Base-by-base conservation (phyloP, 2,797 vertebrate species). In the Sebastes reedi region DNA sequence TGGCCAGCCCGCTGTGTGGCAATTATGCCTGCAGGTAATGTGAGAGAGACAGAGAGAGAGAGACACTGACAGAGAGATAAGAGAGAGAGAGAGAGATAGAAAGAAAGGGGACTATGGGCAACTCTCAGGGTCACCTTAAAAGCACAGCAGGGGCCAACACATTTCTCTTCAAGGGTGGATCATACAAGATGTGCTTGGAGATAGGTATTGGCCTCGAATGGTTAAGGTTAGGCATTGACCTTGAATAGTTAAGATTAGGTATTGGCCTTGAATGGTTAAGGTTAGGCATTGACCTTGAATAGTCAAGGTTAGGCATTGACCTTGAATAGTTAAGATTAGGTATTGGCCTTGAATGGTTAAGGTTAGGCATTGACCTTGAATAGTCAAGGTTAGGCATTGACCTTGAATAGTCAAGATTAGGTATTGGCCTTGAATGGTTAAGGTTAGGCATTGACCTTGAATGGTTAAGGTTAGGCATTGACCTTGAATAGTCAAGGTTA, bases 11-110 rank as follows among this genome's bases (percentile, higher is more conserved):
- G 67, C 84, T 88, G 88, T 70, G 87, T 22, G 54, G 83, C 86
- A 87, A 89, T 90, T 88, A 90, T 24, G 74, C 81, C 89, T 67
- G 66, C 84, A 85, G 88, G 81, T 90, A 87, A 89, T 54, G 60
- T 80, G 75, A 58, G 67, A 72, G 68, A 75, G 70, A 59, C 25
- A 73, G 5, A 12, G 5, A 12, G 5, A 12, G 22, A 66, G 66
- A 72, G 39, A 67, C 18, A 67, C 32, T 18, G 65, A 30, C 3
- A 30, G 12, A 25, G 22, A 13, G 30, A 4, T 20, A 30, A 50
- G 14, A 24, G 52, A 52, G 42, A 30, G 18, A 29, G 12, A 46
- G 34, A 25, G 12, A 36, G 46, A 42, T 6, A 24, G 12, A 11
- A 2, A 42, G 16, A 13, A 5, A 8, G 50, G 46, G 20, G 8